phyloP scores from a whole-genome alignment of 2,888 invertebrate species.

The Rhagonycha fulva region DNA sequence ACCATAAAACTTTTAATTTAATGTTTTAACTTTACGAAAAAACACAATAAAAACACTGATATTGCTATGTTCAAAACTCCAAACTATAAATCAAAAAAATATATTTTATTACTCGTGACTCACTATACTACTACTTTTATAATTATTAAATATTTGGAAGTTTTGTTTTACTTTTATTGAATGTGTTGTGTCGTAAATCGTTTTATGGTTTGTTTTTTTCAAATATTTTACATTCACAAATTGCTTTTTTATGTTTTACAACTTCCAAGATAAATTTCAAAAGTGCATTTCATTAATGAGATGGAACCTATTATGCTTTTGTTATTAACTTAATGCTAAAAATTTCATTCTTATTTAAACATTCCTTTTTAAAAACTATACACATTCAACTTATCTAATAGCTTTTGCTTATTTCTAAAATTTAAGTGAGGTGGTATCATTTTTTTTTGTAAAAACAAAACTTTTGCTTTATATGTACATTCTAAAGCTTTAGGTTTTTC shows the following conservation, averaged over 20 bases:
- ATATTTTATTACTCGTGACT: neutral
- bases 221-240: neutral
- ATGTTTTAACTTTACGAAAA: neutral
- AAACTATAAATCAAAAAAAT: neutral
- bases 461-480: neutral
- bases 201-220: neutral
- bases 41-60: neutral
- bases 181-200: neutral
- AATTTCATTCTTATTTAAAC: neutral
- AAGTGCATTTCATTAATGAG: neutral
- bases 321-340: neutral
- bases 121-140: neutral
- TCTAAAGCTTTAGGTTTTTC: neutral
- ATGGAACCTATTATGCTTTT: neutral
- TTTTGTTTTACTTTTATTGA: neutral
- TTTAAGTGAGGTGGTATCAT: neutral
- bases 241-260: neutral
- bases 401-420: neutral
- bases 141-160: neutral
- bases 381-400: neutral
- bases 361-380: neutral
- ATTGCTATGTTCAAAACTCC: neutral
- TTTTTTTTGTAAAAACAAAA: neutral
- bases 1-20: conserved; percentile 3
- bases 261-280: neutral